Base-by-base conservation (phyloP, 2,113 vertebrate genomes). In the Orycteropus afer region DNA sequence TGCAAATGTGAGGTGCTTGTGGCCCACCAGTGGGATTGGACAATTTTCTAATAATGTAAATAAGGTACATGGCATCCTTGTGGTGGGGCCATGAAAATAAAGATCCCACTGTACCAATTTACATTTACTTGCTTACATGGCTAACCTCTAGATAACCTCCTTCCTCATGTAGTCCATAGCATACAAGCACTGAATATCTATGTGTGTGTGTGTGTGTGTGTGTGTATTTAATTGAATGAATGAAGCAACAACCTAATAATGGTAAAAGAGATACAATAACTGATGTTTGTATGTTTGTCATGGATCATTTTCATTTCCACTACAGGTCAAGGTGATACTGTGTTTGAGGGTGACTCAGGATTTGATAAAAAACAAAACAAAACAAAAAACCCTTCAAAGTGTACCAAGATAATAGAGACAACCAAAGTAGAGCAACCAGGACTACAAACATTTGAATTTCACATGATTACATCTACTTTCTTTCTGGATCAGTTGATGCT, bases 401-500 rank as follows among this genome's bases (percentile, higher is more conserved):
- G 7, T 23, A 74, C 34, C 14, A 87, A 51, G 29, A 77, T 18
- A 77, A 61, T 80, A 74, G 61, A 93, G 42, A 18, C 22, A 87
- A 59, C 29, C 3, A 23, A 47, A 61, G 73, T 59, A 14, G 59
- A 79, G 59, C 74, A 77, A 71, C 37, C 29, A 79, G 76, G 22
- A 55, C 5, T 47, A 20, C 55, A 57, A 78, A 6, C 23, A 65
- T 53, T 29, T 47, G 29, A 78, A 45, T 95, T 77, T 71, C 77
- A 47, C 23, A 45, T 14, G 82, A 55, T 65, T 40, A 15, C 67
- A 27, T 88, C 69, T 47, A 42, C 29, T 74, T 86, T 92, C 42
- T 78, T 63, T 90, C 59, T 55, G 71, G 93, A 90, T 89, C 51
- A 81, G n/a, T 61, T 65, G 77, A 63, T 87, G 11, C 37, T 65